Percentiles rank a stretch among this genome's conserved stretches.
phyloP scores from a whole-genome alignment of 35 echinoderm and acorn worm species.

The Strongylocentrotus purpuratus region DNA sequence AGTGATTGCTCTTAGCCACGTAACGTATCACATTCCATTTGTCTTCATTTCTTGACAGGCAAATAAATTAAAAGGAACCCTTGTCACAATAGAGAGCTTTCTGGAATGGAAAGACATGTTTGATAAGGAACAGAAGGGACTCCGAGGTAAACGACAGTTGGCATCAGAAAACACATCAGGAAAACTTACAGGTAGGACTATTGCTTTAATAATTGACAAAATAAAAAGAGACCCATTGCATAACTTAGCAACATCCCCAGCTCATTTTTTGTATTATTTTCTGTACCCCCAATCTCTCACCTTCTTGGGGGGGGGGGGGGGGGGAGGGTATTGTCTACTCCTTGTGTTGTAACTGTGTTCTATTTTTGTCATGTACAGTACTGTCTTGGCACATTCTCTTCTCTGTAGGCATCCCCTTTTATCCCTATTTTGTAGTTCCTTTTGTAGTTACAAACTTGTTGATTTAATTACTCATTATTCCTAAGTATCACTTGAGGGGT shows the following conservation, averaged over 20 bases:
- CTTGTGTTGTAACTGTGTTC: neutral
- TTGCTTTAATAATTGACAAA: neutral
- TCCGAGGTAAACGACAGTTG: constrained; percentile 30
- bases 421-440: too few relatives aligned
- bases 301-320: too few relatives aligned
- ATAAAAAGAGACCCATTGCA: neutral
- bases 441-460: too few relatives aligned
- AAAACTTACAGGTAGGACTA: constrained; percentile 77
- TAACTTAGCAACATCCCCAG: too few relatives aligned
- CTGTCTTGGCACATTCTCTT: too few relatives aligned
- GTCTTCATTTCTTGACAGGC: constrained; percentile 44
- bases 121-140: constrained; percentile 66
- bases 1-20: too few relatives aligned
- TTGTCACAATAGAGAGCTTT: constrained; percentile 92
- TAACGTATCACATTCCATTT: neutral
- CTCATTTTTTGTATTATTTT: neutral
- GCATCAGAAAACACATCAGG: constrained; percentile 35
- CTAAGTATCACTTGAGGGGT: too few relatives aligned
- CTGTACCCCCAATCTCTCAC: too few relatives aligned
- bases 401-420: too few relatives aligned
- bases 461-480: too few relatives aligned
- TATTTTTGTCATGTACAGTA: neutral
- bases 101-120: constrained; percentile 91
- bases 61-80: constrained; percentile 86
- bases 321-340: neutral